A percentile compares a stretch with the other conserved stretches of the same genome.
These are phyloP conservation scores for Athalia circularis DNA, from an alignment of 2,888 invertebrate genomes.

Conservation along the genomic window DNA sequence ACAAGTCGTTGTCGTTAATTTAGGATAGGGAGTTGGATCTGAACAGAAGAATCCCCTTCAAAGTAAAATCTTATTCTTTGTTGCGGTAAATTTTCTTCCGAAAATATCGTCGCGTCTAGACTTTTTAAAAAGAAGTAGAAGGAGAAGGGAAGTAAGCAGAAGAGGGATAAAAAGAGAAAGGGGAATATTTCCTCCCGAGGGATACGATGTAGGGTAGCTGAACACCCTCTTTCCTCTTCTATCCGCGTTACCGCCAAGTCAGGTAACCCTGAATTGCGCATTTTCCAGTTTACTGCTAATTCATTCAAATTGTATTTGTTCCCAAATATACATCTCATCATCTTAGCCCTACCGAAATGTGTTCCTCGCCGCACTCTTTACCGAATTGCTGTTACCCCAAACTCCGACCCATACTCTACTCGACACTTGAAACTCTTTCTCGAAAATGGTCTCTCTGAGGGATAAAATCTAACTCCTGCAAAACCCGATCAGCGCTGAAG, in stretches of 20 bases:
- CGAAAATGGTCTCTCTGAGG: too few species aligned
- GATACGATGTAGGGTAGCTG: conserved; percentile 3
- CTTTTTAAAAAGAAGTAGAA: conserved; percentile 50
- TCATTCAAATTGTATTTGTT: conserved; percentile 73
- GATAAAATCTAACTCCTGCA: too few species aligned
- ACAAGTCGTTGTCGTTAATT: conserved; percentile 33
- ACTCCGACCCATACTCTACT: background rate
- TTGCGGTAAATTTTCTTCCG: conserved; percentile 58
- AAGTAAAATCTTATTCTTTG: conserved; percentile 59
- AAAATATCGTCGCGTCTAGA: conserved; percentile 60
- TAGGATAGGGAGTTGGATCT: conserved; percentile 3
- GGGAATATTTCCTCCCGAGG: conserved; percentile 14
- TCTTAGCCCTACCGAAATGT: conserved; percentile 9
- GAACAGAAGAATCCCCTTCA: conserved; percentile 51
- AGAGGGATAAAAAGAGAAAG: background rate
- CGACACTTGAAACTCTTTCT: background rate
- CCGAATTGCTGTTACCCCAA: conserved; percentile 52
- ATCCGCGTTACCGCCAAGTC: conserved; percentile 52
- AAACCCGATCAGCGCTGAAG: too few species aligned
- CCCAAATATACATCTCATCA: conserved; percentile 67
- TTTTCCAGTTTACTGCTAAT: conserved; percentile 71
- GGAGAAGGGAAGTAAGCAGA: conserved; percentile 36
- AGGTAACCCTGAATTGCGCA: conserved; percentile 65
- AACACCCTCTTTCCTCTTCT: conserved; percentile 8
- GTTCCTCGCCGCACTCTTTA: conserved; percentile 10